Evolutionary conservation across 2,113 vertebrate genomes (phyloP).

Genomic region (Perca fluviatilis): DNA sequence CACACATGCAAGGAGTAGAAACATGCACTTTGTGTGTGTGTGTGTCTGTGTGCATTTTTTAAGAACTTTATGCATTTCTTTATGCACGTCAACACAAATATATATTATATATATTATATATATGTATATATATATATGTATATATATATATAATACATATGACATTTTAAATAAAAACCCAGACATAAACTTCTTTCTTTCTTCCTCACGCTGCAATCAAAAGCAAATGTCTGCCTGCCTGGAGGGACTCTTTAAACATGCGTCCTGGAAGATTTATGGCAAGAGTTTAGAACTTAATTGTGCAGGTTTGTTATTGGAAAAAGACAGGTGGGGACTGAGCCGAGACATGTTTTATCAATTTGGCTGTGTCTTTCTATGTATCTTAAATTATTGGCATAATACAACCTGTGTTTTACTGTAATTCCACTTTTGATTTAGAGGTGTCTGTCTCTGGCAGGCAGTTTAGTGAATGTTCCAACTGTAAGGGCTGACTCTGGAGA

Average conservation of each 20-base stretch:
- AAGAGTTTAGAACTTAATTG: slow-evolving; percentile 80
- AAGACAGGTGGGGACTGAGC: slow-evolving; percentile 79
- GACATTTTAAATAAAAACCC: slow-evolving; percentile 24
- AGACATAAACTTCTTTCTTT: slow-evolving; percentile 48
- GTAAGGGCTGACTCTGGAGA: slow-evolving; percentile 34
- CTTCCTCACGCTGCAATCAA: slow-evolving; percentile 63
- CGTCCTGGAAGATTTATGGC: slow-evolving; percentile 75
- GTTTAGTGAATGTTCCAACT: slow-evolving; percentile 45
- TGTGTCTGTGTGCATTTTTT: slow-evolving; percentile 28
- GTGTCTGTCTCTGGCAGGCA: slow-evolving; percentile 64
- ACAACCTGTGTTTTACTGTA: slow-evolving; percentile 69
- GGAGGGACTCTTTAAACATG: slow-evolving; percentile 74
- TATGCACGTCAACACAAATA: background rate
- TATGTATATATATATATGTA: background rate
- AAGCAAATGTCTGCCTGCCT: slow-evolving; percentile 74
- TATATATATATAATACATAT: background rate
- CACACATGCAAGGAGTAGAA: background rate
- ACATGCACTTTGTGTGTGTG: background rate
- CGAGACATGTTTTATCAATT: slow-evolving; percentile 79
- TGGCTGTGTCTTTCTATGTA: slow-evolving; percentile 61
- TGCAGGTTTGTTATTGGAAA: slow-evolving; percentile 79
- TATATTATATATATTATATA: too few relatives aligned
- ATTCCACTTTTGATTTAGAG: slow-evolving; percentile 76
- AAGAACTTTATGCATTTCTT: background rate
- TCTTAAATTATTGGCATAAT: slow-evolving; percentile 63